Percentiles rank a stretch among this genome's conserved stretches.
Conservation (phyloP, 2,888 invertebrate genomes). For the Dinocampus coccinellae region DNA sequence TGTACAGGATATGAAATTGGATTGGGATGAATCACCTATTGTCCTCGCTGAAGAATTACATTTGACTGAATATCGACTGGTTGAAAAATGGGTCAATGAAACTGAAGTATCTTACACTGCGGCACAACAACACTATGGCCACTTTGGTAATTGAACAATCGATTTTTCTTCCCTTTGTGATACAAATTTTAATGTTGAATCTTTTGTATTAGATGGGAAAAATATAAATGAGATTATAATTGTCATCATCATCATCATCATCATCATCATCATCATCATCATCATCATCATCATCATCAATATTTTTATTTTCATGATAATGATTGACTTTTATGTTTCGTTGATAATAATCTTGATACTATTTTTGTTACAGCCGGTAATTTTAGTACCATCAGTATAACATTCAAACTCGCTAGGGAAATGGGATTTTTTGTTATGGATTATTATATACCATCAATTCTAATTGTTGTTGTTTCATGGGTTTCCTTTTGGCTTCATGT, state of each 20-base stretch:
- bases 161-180: not conserved
- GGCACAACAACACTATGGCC: conserved; percentile 78
- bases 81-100: conserved; percentile 80
- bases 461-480: conserved; percentile 89
- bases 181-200: not conserved
- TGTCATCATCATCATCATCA: not conserved
- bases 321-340: not conserved
- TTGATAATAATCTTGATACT: not conserved
- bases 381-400: conserved; percentile 84
- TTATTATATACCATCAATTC: conserved; percentile 88
- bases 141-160: conserved; percentile 73
- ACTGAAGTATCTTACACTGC: conserved; percentile 79
- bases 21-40: conserved; percentile 84
- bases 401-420: conserved; percentile 83
- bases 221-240: not conserved
- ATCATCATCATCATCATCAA: too few species aligned
- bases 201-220: not conserved
- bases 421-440: conserved; percentile 91
- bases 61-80: conserved; percentile 83
- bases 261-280: too few species aligned
- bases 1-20: conserved; percentile 79
- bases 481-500: conserved; percentile 92
- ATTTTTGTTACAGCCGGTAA: conserved; percentile 79
- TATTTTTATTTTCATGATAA: not conserved
- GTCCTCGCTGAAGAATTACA: conserved; percentile 82